These are phyloP conservation scores for Aphelinus atriplicis DNA, from an alignment of 1,140 invertebrate genomes.

Conservation along the genomic window DNA sequence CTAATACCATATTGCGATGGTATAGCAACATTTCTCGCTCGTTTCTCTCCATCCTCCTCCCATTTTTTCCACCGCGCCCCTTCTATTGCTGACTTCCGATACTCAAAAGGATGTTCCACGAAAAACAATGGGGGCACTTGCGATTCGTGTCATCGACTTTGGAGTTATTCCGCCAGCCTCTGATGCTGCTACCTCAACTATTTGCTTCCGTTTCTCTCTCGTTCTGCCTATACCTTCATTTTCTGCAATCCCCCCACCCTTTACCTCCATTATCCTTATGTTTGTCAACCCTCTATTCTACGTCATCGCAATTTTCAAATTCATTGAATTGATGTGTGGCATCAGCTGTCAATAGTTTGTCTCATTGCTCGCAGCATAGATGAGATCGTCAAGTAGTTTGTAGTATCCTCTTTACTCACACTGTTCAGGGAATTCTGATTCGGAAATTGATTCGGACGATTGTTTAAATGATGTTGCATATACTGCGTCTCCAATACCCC, in stretches of 20 bases:
- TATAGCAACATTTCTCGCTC: neutral
- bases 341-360: no score
- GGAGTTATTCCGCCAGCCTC: constrained; percentile 12
- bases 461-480: no score
- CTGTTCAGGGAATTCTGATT: no score
- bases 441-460: no score
- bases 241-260: neutral
- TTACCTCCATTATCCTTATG: no score
- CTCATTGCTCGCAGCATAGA: no score
- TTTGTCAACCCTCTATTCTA: no score
- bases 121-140: constrained; percentile 51
- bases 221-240: neutral
- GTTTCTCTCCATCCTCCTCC: neutral
- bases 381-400: no score
- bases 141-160: constrained; percentile 47
- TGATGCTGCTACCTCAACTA: neutral
- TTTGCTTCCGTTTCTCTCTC: neutral
- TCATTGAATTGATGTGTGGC: no score
- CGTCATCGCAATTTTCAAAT: no score
- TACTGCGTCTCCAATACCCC: no score
- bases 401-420: no score
- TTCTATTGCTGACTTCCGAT: constrained; percentile 41
- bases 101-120: constrained; percentile 37
- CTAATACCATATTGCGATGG: neutral
- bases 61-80: constrained; percentile 11